A percentile compares a stretch with the other conserved stretches of the same genome.
These are phyloP conservation scores for Pentalonia nigronervosa DNA, from an alignment of 1,140 invertebrate species.

Conservation along the genomic window DNA sequence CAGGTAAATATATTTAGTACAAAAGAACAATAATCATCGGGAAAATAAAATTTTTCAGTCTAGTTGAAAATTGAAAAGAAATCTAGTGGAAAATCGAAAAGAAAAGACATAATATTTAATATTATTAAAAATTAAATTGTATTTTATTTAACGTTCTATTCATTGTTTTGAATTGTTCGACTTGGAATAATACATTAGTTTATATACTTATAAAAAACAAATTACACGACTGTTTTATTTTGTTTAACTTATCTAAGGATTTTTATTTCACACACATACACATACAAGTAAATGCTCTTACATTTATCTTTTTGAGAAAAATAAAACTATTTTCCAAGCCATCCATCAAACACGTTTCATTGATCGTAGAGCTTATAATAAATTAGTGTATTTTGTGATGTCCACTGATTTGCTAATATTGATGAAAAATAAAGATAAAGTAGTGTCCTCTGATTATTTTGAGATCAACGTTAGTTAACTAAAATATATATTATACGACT, in stretches of 20 bases:
- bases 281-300: background rate
- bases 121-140: background rate
- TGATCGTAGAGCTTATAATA: background rate
- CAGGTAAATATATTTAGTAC: background rate
- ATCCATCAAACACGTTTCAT: background rate
- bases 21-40: background rate
- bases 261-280: background rate
- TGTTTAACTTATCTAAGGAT: background rate
- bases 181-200: background rate
- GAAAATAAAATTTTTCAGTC: background rate
- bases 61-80: background rate
- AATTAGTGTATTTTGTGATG: background rate
- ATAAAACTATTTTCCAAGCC: background rate
- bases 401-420: background rate
- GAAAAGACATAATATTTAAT: background rate
- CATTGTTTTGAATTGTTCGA: background rate
- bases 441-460: background rate
- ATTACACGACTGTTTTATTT: background rate
- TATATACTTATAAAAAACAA: background rate
- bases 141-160: background rate
- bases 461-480: background rate
- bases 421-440: background rate
- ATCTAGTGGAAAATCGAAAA: background rate
- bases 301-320: background rate
- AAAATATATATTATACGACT: background rate